phyloP scores from a whole-genome alignment of 2,888 invertebrate genomes.

The Unio pictorum region DNA sequence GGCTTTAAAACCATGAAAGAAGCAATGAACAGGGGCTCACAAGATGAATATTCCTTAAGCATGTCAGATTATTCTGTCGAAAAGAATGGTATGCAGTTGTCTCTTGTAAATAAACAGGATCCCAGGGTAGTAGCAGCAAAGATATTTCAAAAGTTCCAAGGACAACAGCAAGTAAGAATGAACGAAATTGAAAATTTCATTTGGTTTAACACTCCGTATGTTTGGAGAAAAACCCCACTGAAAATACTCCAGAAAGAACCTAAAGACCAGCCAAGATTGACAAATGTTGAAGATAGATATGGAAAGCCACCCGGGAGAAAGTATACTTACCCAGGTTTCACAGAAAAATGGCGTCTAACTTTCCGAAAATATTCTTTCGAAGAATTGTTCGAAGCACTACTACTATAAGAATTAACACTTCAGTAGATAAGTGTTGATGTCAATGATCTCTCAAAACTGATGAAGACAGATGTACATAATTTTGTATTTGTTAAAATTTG shows the following conservation, averaged over 20 bases:
- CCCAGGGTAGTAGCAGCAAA: constrained; percentile 1
- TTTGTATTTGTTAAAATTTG: too few species aligned
- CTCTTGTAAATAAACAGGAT: constrained; percentile 6
- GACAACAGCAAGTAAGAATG: neutral
- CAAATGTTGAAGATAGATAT: neutral
- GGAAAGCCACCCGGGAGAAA: neutral
- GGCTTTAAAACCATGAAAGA: constrained; percentile 12
- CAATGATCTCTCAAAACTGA: too few species aligned
- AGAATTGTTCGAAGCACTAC: too few species aligned
- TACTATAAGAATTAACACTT: too few species aligned
- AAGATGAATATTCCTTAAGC: constrained; percentile 1
- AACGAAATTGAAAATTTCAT: neutral
- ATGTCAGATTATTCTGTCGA: constrained; percentile 10
- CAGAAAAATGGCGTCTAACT: too few species aligned
- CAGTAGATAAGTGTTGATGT: too few species aligned
- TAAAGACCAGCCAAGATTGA: too few species aligned
- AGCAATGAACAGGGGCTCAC: constrained; percentile 8
- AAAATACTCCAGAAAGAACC: neutral
- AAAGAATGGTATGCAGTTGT: neutral
- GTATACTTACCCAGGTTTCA: neutral
- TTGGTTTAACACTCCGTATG: neutral
- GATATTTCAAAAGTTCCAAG: constrained; percentile 8
- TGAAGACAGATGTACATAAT: too few species aligned
- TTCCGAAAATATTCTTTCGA: too few species aligned
- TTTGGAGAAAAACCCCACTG: constrained; percentile 2